Conservation (phyloP, 2,113 vertebrate genomes). For the Oryzias woworae region DNA sequence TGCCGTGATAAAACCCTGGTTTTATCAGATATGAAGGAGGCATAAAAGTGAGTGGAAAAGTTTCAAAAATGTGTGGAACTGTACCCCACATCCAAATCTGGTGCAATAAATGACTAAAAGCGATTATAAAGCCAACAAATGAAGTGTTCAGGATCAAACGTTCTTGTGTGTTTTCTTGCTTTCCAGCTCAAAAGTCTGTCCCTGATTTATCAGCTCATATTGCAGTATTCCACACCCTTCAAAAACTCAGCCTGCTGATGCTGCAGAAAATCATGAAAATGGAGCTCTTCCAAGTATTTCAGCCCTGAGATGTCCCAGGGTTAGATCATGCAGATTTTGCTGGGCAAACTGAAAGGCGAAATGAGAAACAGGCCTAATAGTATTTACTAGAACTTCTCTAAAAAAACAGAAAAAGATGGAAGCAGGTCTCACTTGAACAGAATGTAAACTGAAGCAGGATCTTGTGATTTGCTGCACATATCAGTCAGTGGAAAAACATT, state of each 20-base stretch:
- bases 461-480: no score
- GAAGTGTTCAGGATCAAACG: background rate
- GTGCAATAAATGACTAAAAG: constrained; percentile 1
- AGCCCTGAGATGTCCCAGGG: constrained; percentile 42
- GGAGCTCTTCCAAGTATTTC: constrained; percentile 36
- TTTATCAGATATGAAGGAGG: constrained; percentile 24
- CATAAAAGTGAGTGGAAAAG: constrained; percentile 17
- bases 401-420: constrained; percentile 22
- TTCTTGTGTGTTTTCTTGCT: background rate
- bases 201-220: constrained; percentile 22
- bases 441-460: no score
- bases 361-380: constrained; percentile 13
- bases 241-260: constrained; percentile 30
- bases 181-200: background rate
- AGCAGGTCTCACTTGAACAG: background rate
- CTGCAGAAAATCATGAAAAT: constrained; percentile 39
- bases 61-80: constrained; percentile 4
- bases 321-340: constrained; percentile 48
- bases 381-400: constrained; percentile 1
- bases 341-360: constrained; percentile 26
- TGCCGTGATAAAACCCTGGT: constrained; percentile 19
- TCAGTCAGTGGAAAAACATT: no score
- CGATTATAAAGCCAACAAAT: background rate
- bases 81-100: background rate
- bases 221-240: constrained; percentile 4